Conservation (phyloP, 1,140 invertebrate species). For the Manduca sexta region DNA sequence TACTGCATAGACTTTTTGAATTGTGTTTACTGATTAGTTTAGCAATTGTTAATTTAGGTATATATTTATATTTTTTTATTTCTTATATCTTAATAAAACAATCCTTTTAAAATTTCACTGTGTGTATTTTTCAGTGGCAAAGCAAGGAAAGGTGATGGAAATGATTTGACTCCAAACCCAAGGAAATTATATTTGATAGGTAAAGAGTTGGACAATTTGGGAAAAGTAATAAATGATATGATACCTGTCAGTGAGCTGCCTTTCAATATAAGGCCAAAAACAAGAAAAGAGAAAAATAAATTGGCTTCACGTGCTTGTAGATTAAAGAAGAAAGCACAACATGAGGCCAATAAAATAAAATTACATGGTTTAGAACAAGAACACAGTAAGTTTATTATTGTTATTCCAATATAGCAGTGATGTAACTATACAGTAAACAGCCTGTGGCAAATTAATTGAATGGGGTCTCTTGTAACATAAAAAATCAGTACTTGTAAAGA, state of each 20-base stretch:
- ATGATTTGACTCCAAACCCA: constrained; percentile 96
- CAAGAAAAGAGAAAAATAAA: constrained; percentile 98
- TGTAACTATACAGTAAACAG: too few species aligned
- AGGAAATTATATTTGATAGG: constrained; percentile 93
- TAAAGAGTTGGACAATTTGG: constrained; percentile 92
- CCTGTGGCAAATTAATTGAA: too few species aligned
- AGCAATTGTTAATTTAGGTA: too few species aligned
- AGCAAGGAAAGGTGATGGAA: constrained; percentile 97
- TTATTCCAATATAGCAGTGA: not conserved
- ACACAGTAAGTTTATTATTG: constrained; percentile 83
- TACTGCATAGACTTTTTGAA: too few species aligned
- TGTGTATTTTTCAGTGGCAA: constrained; percentile 81
- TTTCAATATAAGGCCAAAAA: constrained; percentile 90
- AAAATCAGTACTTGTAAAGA: too few species aligned
- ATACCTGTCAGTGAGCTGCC: constrained; percentile 95
- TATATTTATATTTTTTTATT: too few species aligned
- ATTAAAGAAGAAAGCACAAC: constrained; percentile 95
- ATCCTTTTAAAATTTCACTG: too few species aligned
- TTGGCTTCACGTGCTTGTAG: constrained; percentile 96
- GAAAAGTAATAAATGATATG: constrained; percentile 95
- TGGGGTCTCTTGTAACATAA: too few species aligned
- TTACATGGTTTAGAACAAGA: constrained; percentile 93
- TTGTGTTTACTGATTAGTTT: too few species aligned
- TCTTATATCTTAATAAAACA: too few species aligned
- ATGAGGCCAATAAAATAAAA: constrained; percentile 97